Evolutionary conservation across 2,113 vertebrate genomes (phyloP), one percentile per base, ranked within the genome.

Genomic region (Microtus richardsoni): DNA sequence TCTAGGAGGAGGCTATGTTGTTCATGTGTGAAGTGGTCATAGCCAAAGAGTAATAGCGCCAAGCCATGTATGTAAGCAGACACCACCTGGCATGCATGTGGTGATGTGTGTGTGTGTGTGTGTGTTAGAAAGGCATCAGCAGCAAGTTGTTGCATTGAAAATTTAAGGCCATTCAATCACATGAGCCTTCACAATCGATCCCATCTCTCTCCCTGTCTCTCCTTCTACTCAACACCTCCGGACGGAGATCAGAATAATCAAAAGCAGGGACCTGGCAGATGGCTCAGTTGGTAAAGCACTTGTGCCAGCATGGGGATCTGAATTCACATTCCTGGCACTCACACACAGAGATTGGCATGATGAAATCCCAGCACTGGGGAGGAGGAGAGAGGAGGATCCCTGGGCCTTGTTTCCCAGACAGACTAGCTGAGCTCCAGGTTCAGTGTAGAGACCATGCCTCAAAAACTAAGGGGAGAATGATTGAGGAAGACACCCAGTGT

Each of bases 61-160:
- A 92, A 96, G 93, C 93, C 97, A 96, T 97, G 96, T 97, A 91
- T 95, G 94, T 97, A 98, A 98, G 97, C 97, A 97, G 95, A 89
- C 93, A 44, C 92, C 93, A 97, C 96, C 96, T 96, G 97, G 97
- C 73, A 88, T 80, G 89, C 19, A 4, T 60, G 91, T 95, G 95
- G 93, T 28, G n/a, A 3, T 71, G 36, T 17, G 36, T 36, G 70
- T 39, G n/a, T 13, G 82, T n/a, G 49, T 17, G 49, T 16, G 39
- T 22, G 75, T 30, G 47, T 60, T 58, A 60, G 73, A 44, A 33
- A 91, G 87, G 54, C 75, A 52, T 1, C 78, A 66, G 64, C 17
- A 80, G 89, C 88, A 52, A 93, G 75, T 66, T 24, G 58, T 70
- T 60, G 64, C 66, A 33, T 77, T 82, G 68, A 91, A 85, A 89